These are phyloP conservation scores for Rhagium mordax DNA, from an alignment of 2,888 invertebrate species.

Conservation along the genomic window DNA sequence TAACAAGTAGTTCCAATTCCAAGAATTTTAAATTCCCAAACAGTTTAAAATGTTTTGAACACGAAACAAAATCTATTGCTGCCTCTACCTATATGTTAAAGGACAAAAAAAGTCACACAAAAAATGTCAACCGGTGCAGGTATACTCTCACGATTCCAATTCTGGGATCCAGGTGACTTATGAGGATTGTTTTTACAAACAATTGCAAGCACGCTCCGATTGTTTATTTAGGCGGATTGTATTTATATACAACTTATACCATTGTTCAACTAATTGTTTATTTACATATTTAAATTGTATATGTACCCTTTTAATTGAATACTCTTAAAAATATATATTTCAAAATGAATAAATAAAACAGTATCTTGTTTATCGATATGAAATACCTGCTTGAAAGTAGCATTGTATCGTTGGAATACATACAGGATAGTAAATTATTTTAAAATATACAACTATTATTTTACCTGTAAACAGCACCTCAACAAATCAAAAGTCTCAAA, in stretches of 20 bases:
- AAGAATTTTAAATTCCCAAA: constrained; percentile 69
- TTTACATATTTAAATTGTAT: constrained; percentile 56
- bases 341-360: constrained; percentile 5
- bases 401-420: background rate
- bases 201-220: constrained; percentile 63
- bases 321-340: constrained; percentile 14
- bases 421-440: background rate
- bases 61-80: constrained; percentile 70
- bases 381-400: background rate
- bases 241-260: constrained; percentile 59
- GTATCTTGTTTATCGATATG: constrained; percentile 1
- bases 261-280: constrained; percentile 63
- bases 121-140: constrained; percentile 65
- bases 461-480: no score
- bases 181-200: constrained; percentile 66
- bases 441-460: no score
- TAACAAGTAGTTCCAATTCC: constrained; percentile 70
- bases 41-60: constrained; percentile 70
- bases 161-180: constrained; percentile 65
- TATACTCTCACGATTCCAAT: constrained; percentile 64
- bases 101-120: constrained; percentile 61
- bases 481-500: no score
- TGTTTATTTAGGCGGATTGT: constrained; percentile 61
- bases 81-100: constrained; percentile 66
- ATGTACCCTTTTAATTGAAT: constrained; percentile 28